Conservation (phyloP, 2,113 vertebrate genomes). For the Brienomyrus brachyistius region DNA sequence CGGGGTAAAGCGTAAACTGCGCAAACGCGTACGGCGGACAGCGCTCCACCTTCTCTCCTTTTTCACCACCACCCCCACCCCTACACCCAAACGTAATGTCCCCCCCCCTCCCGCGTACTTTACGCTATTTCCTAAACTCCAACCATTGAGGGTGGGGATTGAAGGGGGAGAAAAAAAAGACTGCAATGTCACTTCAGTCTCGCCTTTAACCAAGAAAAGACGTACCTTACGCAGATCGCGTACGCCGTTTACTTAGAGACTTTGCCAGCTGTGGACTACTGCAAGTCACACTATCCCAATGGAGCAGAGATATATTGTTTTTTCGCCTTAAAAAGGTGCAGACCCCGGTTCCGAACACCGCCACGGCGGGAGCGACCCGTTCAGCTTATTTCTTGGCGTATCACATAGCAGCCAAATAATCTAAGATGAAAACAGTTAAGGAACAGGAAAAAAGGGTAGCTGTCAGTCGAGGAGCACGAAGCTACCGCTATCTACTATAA, state of each 20-base stretch:
- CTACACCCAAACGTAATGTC: not conserved
- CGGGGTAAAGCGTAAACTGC: conserved; percentile 72
- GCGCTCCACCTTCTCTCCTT: conserved; percentile 64
- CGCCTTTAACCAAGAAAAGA: conserved; percentile 44
- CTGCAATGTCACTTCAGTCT: conserved; percentile 63
- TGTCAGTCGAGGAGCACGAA: conserved; percentile 45
- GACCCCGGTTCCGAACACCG: conserved; percentile 39
- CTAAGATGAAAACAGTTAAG: conserved; percentile 46
- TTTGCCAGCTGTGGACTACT: conserved; percentile 41
- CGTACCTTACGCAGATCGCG: conserved; percentile 53
- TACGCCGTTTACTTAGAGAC: conserved; percentile 44
- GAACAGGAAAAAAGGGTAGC: not conserved
- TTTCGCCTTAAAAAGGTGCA: conserved; percentile 33
- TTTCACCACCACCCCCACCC: conserved; percentile 44
- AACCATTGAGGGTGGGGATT: conserved; percentile 39
- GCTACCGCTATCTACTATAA: conserved; percentile 40
- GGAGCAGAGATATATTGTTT: conserved; percentile 39
- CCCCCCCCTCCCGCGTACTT: conserved; percentile 18
- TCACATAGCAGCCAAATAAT: conserved; percentile 45
- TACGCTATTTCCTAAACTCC: conserved; percentile 27
- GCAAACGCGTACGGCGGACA: conserved; percentile 65
- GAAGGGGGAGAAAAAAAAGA: conserved; percentile 47
- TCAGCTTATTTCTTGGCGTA: conserved; percentile 28
- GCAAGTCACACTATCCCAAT: conserved; percentile 36
- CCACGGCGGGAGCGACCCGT: conserved; percentile 38